A percentile compares a stretch with the other conserved stretches of the same genome.
These are phyloP conservation scores for Astyanax mexicanus DNA, from an alignment of 2,797 vertebrate species.

Conservation along the genomic window DNA sequence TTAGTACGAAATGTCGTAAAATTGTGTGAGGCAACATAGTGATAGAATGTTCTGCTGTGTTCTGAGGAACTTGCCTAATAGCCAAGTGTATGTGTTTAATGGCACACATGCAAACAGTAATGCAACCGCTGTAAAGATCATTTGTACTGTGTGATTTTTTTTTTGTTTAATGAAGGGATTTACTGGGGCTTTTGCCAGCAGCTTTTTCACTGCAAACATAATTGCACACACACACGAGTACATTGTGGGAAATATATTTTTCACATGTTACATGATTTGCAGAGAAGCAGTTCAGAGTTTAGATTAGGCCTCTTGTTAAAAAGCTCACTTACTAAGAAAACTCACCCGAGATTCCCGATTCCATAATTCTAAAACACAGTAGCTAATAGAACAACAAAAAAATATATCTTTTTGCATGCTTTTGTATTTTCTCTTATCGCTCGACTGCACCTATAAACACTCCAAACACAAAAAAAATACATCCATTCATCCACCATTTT, in stretches of 20 bases:
- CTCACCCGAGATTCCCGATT: no score
- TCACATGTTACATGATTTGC: slow-evolving; percentile 4
- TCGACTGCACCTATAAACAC: no score
- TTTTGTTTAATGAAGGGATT: slow-evolving; percentile 27
- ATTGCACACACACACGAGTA: slow-evolving; percentile 24
- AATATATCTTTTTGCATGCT: no score
- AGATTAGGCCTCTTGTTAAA: no score
- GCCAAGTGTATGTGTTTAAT: slow-evolving; percentile 23
- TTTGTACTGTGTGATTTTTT: slow-evolving; percentile 20
- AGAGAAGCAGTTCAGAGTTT: no score
- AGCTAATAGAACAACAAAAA: no score
- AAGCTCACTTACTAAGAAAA: no score
- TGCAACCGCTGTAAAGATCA: slow-evolving; percentile 27
- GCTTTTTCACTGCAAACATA: neutral
- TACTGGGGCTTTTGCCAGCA: slow-evolving; percentile 19
- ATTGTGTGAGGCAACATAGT: neutral
- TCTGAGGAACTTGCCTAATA: slow-evolving; percentile 13
- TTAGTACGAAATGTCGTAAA: slow-evolving; percentile 28
- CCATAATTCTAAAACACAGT: no score
- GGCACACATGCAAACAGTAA: neutral
- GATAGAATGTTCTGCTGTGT: neutral
- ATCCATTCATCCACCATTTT: no score
- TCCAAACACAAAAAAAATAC: no score
- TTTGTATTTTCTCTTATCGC: no score
- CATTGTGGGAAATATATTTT: slow-evolving; percentile 18